These are phyloP conservation scores for Cherax destructor DNA, from an alignment of 1,140 invertebrate species.

Conservation along the genomic window DNA sequence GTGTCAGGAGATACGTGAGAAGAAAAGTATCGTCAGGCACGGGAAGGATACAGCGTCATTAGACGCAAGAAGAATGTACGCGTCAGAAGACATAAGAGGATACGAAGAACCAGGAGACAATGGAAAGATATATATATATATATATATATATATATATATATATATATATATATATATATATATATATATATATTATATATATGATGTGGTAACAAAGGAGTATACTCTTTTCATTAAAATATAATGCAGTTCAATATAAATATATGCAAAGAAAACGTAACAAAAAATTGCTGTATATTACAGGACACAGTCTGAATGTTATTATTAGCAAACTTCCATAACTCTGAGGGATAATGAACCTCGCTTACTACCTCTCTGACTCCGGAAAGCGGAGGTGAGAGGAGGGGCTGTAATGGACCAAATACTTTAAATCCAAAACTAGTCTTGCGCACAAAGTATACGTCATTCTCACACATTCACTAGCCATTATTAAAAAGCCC, in stretches of 20 bases:
- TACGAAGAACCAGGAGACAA: no score
- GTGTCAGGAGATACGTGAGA: no score
- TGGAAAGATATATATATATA: no score
- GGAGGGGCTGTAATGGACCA: neutral
- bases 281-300: neutral
- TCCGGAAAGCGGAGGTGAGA: neutral
- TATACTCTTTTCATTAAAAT: neutral
- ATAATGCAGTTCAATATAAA: neutral
- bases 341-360: neutral
- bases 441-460: neutral
- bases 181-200: neutral
- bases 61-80: no score
- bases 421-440: constrained; percentile 1
- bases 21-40: no score
- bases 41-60: no score
- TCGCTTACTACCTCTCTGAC: neutral
- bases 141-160: no score
- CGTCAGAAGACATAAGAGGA: no score
- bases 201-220: neutral
- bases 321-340: neutral
- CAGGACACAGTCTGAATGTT: neutral
- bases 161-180: no score
- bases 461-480: no score
- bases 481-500: no score
- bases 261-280: neutral